Base-by-base conservation (phyloP, 2,797 vertebrate genomes). In the Chiroxiphia lanceolata region DNA sequence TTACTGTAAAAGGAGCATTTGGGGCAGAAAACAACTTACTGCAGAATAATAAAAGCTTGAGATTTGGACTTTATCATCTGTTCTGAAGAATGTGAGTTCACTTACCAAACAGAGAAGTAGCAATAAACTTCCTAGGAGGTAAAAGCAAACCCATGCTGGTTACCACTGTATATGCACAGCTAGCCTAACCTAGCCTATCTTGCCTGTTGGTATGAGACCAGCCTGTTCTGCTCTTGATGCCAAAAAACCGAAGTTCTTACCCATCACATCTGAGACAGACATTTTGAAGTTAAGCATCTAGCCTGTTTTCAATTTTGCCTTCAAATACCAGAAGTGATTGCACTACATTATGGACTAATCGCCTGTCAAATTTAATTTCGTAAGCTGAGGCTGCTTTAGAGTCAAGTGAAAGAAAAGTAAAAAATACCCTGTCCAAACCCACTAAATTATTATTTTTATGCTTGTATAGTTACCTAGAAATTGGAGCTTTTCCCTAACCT, bases 321-420 rank as follows among this genome's bases (percentile, higher is more conserved):
- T 96, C 89, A 97, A 96, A 96, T 93, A 96, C 90, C 83, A 83
- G 83, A 83, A 96, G 90, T 84, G 94, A 96, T 95, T 96, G 90
- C 48, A 91, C 75, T 72, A 61, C 94, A 94, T 97, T 97, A 97
- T 93, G 79, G 91, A 86, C 95, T 96, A 97, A 97, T 96, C 38
- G 4, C 93, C 91, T 97, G 96, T 96, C 97, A 97, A 97, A 97
- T 95, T 96, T 92, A 96, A 97, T 97, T 97, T 96, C 96, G 97
- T 94, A 96, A 92, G 75, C 71, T 94, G 83, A 93, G 74, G 69
- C 72, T 93, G 78, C 92, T 95, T 93, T 94, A 96, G 67, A 96
- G 87, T 57, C 57, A 92, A 95, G 85, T 78, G 92, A 96, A 93
- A 95, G 64, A 93, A 97, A 96, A 80, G n/a, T 21, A 69, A 87